Base-by-base conservation (phyloP, 2,888 invertebrate genomes). In the Caenorhabditis zanzibari region DNA sequence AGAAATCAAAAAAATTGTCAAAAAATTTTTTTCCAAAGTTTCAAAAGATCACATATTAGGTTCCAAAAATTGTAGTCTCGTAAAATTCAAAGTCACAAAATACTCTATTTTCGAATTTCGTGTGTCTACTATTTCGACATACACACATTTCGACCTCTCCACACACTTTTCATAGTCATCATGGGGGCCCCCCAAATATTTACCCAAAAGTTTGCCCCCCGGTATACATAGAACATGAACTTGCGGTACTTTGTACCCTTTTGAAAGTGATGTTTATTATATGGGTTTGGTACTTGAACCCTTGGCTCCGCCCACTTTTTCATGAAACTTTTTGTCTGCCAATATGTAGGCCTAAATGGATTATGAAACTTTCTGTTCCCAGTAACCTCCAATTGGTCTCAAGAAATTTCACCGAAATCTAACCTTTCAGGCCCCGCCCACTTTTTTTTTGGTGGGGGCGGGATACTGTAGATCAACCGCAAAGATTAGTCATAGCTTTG, bases 241-340 rank as follows among this genome's bases (percentile, higher is more conserved):
- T 76, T 68, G 59, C 41, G 76, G 76, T 68, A 76, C 76, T 76
- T 76, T 76, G 76, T 49, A 76, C 76, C 68, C 38, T 47, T 64
- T 19, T 6, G 47, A 14, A 66, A 44, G 16, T 49, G 49, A 56
- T 69, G 56, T 54, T 54, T 56, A 54, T 41, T 66, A 49, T 59
- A 10, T 58, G 10, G 6, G 1, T 63, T 24, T 41, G 1, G 24
- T 44, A 41, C 63, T 38, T 41, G 41, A 38, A 61, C n/a, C 12
- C 5, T 22, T 26, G 14, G 54, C 52, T 19, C 52, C 52, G 22
- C 52, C 52, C 52, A 52, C 58, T 58, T n/a, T 58, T 32, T 16
- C 5, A 32, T 32, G 5, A 6, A 32, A 4, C 32, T 7, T 32
- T 7, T 32, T 32, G 32, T n/a, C n/a, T n/a, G n/a, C n/a, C n/a